phyloP scores from a whole-genome alignment of 2,113 vertebrate genomes.

The Regulus satrapa region DNA sequence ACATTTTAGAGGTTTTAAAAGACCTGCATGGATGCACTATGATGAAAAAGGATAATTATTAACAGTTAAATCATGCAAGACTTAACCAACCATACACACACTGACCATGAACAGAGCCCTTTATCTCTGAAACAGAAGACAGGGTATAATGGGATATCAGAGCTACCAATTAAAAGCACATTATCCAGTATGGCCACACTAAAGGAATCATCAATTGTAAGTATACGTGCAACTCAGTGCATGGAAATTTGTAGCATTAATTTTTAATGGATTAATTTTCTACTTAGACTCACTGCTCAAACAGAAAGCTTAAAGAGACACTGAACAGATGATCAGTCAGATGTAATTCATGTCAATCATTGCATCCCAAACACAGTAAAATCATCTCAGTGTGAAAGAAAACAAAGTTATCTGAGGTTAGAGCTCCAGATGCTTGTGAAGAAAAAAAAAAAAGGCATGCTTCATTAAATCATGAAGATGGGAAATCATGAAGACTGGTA shows the following conservation, averaged over 20 bases:
- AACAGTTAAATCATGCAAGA: background rate
- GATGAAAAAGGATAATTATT: background rate
- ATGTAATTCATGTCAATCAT: background rate
- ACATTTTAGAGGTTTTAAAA: background rate
- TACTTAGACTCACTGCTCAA: background rate
- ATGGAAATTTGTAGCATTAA: background rate
- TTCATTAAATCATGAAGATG: background rate
- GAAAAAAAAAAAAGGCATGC: background rate
- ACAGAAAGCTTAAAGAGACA: background rate
- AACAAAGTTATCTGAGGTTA: background rate
- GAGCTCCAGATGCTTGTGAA: background rate
- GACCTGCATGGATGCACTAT: background rate
- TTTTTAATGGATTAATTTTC: background rate
- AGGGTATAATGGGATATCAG: background rate
- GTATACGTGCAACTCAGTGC: background rate
- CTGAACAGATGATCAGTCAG: background rate
- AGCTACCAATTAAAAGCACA: background rate
- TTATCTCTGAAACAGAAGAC: background rate
- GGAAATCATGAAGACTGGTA: background rate
- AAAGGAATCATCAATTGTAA: background rate
- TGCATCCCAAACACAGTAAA: background rate
- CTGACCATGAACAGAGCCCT: background rate
- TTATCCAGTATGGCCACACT: background rate
- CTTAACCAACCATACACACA: background rate
- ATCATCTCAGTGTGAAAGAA: background rate